Evolutionary conservation across 2,113 vertebrate genomes (phyloP).

Genomic region (Syrmaticus mikado): DNA sequence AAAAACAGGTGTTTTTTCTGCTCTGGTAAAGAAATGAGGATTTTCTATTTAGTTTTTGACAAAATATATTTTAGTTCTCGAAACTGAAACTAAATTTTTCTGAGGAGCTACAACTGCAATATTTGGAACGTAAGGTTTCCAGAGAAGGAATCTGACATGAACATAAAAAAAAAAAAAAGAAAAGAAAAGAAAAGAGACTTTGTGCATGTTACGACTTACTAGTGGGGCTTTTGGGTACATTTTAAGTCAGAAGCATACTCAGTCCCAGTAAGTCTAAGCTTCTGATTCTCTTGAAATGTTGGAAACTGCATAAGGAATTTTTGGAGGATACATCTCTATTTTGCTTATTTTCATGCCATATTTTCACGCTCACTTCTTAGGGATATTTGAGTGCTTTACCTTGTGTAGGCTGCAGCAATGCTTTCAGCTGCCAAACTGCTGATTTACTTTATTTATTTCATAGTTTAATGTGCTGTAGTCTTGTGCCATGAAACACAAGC

Average conservation of each 20-base stretch:
- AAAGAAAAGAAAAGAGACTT: neutral
- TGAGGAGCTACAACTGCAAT: neutral
- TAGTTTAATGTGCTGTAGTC: neutral
- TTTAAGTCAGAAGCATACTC: neutral
- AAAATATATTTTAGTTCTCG: neutral
- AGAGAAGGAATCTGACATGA: neutral
- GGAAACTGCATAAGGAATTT: neutral
- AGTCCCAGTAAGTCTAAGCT: neutral
- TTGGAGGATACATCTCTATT: neutral
- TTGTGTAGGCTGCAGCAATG: neutral
- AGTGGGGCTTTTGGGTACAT: too few species aligned
- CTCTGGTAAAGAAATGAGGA: neutral
- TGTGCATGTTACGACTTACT: neutral
- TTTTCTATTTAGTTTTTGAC: neutral
- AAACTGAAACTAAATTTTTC: neutral
- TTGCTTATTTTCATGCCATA: neutral
- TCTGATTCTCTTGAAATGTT: neutral
- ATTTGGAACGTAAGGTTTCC: neutral
- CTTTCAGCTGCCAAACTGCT: neutral
- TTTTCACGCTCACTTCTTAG: accelerated
- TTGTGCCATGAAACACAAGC: neutral
- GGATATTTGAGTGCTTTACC: neutral
- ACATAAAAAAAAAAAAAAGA: neutral
- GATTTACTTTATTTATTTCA: neutral
- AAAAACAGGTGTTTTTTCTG: neutral